phyloP scores from a whole-genome alignment of 2,888 invertebrate genomes.

The Scaptomyza reducta region DNA sequence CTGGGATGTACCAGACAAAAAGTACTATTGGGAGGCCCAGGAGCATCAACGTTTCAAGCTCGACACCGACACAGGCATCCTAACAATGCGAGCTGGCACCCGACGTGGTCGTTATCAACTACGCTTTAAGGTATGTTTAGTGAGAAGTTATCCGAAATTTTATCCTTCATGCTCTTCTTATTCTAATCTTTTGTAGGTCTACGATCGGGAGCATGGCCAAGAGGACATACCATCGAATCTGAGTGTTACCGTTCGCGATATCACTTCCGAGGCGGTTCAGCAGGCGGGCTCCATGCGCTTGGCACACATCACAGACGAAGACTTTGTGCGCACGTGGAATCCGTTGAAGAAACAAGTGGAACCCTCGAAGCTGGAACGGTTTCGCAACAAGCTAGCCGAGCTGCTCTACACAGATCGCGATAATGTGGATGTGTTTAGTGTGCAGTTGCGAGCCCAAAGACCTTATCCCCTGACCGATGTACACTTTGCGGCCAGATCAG shows the following conservation, averaged over 20 bases:
- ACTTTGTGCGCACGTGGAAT: conserved; percentile 97
- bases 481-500: conserved; percentile 96
- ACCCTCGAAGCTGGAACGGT: conserved; percentile 93
- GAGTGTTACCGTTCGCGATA: conserved; percentile 95
- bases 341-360: conserved; percentile 92
- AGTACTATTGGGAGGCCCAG: conserved; percentile 95
- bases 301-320: conserved; percentile 96
- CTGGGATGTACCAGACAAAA: conserved; percentile 99
- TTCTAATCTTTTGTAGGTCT: conserved; percentile 86
- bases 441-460: conserved; percentile 92
- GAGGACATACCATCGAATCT: conserved; percentile 97
- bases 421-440: conserved; percentile 98
- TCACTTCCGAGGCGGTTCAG: conserved; percentile 96
- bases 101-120: conserved; percentile 93
- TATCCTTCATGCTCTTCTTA: no score
- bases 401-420: conserved; percentile 92
- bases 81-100: conserved; percentile 96
- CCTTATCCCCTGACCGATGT: conserved; percentile 95
- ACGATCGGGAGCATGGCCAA: conserved; percentile 96
- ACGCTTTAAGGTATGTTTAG: conserved; percentile 86
- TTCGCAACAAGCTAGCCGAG: conserved; percentile 93
- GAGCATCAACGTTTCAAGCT: conserved; percentile 94
- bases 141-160: neutral
- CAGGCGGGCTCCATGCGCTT: conserved; percentile 97
- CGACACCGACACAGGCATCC: conserved; percentile 96